phyloP scores from a whole-genome alignment of 2,888 invertebrate species.

The Lasioglossum pauxillum region DNA sequence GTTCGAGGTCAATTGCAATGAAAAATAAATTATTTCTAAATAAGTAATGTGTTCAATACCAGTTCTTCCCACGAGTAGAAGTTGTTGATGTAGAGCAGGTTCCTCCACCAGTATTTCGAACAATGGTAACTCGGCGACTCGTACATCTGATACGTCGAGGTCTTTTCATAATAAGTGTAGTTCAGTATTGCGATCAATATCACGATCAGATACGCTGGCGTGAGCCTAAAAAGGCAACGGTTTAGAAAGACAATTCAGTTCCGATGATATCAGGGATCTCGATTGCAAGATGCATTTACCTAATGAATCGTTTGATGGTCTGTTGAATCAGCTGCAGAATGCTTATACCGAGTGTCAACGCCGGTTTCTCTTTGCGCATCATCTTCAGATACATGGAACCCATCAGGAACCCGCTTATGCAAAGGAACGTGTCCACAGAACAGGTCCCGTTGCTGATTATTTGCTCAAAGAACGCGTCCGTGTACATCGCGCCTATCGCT shows the following conservation, averaged over 20 bases:
- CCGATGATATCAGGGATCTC: slow-evolving; percentile 58
- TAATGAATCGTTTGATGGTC: slow-evolving; percentile 79
- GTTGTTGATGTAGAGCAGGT: slow-evolving; percentile 85
- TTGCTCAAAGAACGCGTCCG: slow-evolving; percentile 76
- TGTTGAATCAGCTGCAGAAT: slow-evolving; percentile 66
- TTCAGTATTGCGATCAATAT: slow-evolving; percentile 83
- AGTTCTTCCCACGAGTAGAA: slow-evolving; percentile 82
- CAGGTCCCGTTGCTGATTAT: slow-evolving; percentile 83
- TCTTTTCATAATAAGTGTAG: slow-evolving; percentile 81
- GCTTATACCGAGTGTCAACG: slow-evolving; percentile 25
- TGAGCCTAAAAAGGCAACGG: slow-evolving; percentile 79
- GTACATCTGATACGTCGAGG: slow-evolving; percentile 81
- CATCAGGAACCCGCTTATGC: slow-evolving; percentile 82
- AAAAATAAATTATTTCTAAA: neutral
- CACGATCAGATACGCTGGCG: slow-evolving; percentile 84
- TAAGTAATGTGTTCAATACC: slow-evolving; percentile 72
- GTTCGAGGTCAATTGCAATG: neutral
- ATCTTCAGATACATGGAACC: slow-evolving; percentile 72
- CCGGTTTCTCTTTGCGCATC: slow-evolving; percentile 28
- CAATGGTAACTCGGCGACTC: slow-evolving; percentile 84
- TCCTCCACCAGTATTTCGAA: slow-evolving; percentile 86
- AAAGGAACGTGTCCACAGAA: slow-evolving; percentile 85
- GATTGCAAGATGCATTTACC: slow-evolving; percentile 19
- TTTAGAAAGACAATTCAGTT: neutral
- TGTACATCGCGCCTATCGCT: slow-evolving; percentile 50